Conservation (phyloP, 2,888 invertebrate genomes). For the Hemistola chrysoprasaria region DNA sequence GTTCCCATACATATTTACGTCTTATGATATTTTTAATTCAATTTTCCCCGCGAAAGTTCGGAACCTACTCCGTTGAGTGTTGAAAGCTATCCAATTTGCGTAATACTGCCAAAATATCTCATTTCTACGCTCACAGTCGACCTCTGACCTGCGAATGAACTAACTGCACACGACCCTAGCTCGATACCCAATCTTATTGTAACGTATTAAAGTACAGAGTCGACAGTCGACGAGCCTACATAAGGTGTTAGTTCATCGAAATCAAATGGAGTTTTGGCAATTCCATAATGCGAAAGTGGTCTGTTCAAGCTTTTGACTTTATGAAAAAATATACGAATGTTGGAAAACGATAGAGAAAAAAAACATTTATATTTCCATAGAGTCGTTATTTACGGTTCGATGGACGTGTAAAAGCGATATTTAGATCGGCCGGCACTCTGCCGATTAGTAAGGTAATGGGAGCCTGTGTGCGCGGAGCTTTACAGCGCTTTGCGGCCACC, state of each 20-base stretch:
- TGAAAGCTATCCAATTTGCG: constrained; percentile 83
- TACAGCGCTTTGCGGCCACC: constrained; percentile 49
- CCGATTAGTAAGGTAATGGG: constrained; percentile 72
- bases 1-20: constrained; percentile 74
- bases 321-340: constrained; percentile 78
- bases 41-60: constrained; percentile 80
- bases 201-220: constrained; percentile 36
- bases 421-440: constrained; percentile 76
- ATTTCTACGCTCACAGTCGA: constrained; percentile 78
- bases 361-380: constrained; percentile 81
- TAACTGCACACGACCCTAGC: constrained; percentile 29
- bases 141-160: constrained; percentile 39
- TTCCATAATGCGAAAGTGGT: constrained; percentile 83
- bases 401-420: constrained; percentile 78
- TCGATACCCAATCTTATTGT: constrained; percentile 33
- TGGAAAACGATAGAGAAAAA: constrained; percentile 80
- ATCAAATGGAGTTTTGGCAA: constrained; percentile 79
- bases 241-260: constrained; percentile 47
- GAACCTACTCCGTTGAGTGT: constrained; percentile 81
- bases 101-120: constrained; percentile 83
- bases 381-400: constrained; percentile 79
- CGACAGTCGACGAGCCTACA: constrained; percentile 10
- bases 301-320: constrained; percentile 83
- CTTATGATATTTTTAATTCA: constrained; percentile 82
- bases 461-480: constrained; percentile 50